Conservation (phyloP, 2,888 invertebrate species). For the Dolomedes plantarius region DNA sequence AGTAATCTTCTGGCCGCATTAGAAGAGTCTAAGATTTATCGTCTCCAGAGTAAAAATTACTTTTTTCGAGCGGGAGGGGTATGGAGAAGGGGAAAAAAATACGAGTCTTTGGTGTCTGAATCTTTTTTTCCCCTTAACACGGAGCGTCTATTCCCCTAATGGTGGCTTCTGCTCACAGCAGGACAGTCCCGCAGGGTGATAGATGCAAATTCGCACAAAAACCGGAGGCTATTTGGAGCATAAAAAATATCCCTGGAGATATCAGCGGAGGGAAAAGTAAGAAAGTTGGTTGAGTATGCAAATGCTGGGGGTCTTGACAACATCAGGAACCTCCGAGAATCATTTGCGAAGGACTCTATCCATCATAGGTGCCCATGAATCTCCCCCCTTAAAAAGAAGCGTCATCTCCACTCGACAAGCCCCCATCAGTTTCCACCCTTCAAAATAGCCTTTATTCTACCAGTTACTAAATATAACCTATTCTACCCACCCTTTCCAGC, state of each 20-base stretch:
- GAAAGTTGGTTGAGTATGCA: conserved; percentile 61
- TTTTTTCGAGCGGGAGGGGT: conserved; percentile 2
- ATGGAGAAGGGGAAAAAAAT: neutral
- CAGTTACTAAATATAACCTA: conserved; percentile 62
- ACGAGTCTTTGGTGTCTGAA: conserved; percentile 23
- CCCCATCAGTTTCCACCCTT: conserved; percentile 57
- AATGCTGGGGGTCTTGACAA: conserved; percentile 47
- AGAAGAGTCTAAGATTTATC: conserved; percentile 23
- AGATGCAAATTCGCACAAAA: conserved; percentile 70
- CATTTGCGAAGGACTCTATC: conserved; percentile 57
- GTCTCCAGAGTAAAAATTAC: conserved; percentile 16
- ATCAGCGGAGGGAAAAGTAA: conserved; percentile 41
- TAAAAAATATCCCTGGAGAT: conserved; percentile 25
- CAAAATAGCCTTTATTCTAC: conserved; percentile 62
- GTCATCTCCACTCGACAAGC: conserved; percentile 67
- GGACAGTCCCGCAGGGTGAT: conserved; percentile 67
- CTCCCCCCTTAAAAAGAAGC: conserved; percentile 57
- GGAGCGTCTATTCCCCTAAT: neutral
- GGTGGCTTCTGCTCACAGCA: conserved; percentile 51
- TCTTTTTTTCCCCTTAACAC: conserved; percentile 3
- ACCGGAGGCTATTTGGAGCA: conserved; percentile 63
- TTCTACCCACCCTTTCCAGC: conserved; percentile 35
- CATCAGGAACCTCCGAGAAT: conserved; percentile 61
- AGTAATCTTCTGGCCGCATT: conserved; percentile 27
- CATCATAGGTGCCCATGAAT: conserved; percentile 64